Percentiles rank a stretch among this genome's conserved stretches.
Conservation (phyloP, 37 sponge, comb jelly and placozoan species). For the Tethya wilhelma region DNA sequence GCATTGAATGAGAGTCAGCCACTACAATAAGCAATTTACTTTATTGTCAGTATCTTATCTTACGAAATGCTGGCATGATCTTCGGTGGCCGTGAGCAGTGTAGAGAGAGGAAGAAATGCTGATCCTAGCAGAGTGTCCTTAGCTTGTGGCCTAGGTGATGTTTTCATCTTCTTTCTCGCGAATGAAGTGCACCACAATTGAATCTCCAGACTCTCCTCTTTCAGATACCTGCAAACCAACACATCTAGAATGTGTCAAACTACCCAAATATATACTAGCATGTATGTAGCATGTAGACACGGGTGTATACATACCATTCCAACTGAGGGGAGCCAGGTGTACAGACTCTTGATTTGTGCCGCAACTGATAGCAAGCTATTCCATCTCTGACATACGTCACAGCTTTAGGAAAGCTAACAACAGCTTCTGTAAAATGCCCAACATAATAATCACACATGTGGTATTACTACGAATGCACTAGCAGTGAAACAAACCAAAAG, state of each 20-base stretch:
- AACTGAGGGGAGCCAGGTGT: slow-evolving; percentile 14
- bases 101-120: slow-evolving; percentile 43
- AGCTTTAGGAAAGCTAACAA: slow-evolving; percentile 19
- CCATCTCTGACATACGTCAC: slow-evolving; percentile 7
- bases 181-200: slow-evolving; percentile 67
- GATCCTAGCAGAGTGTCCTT: slow-evolving; percentile 63
- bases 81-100: neutral
- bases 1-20: too few relatives aligned
- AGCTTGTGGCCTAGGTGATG: slow-evolving; percentile 31
- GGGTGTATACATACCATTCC: slow-evolving; percentile 27
- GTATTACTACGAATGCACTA: neutral
- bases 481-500: neutral
- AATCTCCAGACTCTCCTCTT: slow-evolving; percentile 80
- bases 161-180: neutral
- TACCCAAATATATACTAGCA: neutral
- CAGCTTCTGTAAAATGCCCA: slow-evolving; percentile 9
- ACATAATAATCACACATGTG: neutral
- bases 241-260: neutral
- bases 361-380: slow-evolving; percentile 29
- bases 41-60: too few relatives aligned
- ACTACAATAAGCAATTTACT: too few relatives aligned
- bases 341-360: slow-evolving; percentile 17
- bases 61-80: neutral
- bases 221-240: slow-evolving; percentile 78
- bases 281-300: neutral